phyloP scores from a whole-genome alignment of 2,888 invertebrate genomes.

The Tipula lateralis region DNA sequence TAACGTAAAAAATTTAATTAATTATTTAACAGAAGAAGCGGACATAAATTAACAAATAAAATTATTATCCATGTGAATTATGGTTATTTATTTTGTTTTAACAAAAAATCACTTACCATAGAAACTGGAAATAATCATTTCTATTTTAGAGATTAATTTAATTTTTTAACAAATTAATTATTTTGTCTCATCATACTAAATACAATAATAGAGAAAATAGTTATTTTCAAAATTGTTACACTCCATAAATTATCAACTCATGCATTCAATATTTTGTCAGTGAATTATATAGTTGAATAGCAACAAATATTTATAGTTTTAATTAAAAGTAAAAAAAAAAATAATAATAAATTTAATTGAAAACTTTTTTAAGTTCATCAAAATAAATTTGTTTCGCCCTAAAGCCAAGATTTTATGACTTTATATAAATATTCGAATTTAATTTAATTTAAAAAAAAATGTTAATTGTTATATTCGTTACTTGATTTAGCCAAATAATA shows the following conservation, averaged over 20 bases:
- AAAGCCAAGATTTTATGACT: neutral
- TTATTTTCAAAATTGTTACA: neutral
- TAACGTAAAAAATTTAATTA: neutral
- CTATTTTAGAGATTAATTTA: neutral
- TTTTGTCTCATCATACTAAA: neutral
- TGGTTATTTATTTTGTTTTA: neutral
- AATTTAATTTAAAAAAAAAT: neutral
- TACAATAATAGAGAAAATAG: neutral
- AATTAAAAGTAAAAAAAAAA: neutral
- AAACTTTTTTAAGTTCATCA: neutral
- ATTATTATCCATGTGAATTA: constrained; percentile 19
- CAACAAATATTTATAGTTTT: neutral
- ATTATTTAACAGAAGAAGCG: neutral
- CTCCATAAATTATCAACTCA: constrained; percentile 1
- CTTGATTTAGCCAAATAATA: neutral
- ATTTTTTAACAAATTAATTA: neutral
- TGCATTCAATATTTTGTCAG: neutral
- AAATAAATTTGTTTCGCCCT: neutral
- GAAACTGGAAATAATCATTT: neutral
- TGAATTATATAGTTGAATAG: neutral
- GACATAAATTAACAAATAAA: neutral
- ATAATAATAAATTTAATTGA: neutral
- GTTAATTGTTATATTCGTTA: neutral
- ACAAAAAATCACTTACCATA: neutral
- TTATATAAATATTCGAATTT: neutral